Evolutionary conservation across 2,888 invertebrate species (phyloP).

Genomic region (Hylaea fasciaria): DNA sequence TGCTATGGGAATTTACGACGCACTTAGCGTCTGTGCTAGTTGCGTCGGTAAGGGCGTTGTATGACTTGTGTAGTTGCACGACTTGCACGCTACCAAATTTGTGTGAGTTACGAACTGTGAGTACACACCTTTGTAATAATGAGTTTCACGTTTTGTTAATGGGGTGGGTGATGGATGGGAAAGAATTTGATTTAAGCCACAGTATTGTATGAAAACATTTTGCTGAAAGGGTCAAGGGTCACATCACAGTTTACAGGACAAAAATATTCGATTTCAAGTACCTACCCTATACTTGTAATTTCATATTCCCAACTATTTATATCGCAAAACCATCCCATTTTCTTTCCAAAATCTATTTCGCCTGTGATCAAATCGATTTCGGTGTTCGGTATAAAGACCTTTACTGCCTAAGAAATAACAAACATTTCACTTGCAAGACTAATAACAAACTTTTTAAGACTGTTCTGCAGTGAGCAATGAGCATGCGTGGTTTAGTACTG

Average conservation of each 20-base stretch:
- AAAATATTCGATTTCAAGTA: conserved; percentile 24
- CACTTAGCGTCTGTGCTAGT: conserved; percentile 54
- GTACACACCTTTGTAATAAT: conserved; percentile 37
- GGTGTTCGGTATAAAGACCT: too few relatives aligned
- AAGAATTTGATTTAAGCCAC: conserved; percentile 54
- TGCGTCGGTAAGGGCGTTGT: conserved; percentile 58
- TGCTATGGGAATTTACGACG: conserved; percentile 75
- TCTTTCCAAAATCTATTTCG: too few relatives aligned
- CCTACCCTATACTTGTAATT: too few relatives aligned
- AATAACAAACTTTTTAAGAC: too few relatives aligned
- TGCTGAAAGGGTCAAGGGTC: conserved; percentile 52
- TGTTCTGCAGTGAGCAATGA: too few relatives aligned
- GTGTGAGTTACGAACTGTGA: conserved; percentile 39
- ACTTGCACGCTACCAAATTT: conserved; percentile 48
- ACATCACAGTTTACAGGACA: conserved; percentile 25
- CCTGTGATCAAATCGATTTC: too few relatives aligned
- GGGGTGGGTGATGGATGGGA: conserved; percentile 54
- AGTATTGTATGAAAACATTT: conserved; percentile 57
- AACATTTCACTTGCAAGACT: too few relatives aligned
- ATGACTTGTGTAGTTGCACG: conserved; percentile 37
- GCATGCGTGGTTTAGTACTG: too few relatives aligned
- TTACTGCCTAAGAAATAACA: too few relatives aligned
- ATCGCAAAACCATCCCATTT: too few relatives aligned
- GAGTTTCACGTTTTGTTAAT: conserved; percentile 51
- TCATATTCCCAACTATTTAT: too few relatives aligned